phyloP scores from a whole-genome alignment of 2,113 vertebrate species.

The Steatornis caripensis region DNA sequence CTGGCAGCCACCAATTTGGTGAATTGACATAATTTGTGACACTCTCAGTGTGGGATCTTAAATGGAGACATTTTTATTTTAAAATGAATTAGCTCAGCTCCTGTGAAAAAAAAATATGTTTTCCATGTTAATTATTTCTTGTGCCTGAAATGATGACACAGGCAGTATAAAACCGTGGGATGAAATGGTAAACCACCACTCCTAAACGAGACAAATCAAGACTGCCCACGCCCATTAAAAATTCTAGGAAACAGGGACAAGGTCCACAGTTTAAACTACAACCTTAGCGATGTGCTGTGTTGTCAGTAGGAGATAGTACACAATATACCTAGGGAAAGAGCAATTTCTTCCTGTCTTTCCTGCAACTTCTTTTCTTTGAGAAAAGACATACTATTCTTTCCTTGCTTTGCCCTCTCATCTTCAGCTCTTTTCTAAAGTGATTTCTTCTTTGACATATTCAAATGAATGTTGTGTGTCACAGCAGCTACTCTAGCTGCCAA shows the following conservation, averaged over 20 bases:
- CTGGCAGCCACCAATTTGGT: slow-evolving; percentile 41
- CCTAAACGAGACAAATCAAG: background rate
- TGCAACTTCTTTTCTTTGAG: background rate
- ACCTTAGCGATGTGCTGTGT: background rate
- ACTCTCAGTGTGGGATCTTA: slow-evolving; percentile 16
- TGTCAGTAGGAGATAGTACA: background rate
- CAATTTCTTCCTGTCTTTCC: background rate
- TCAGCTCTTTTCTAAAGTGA: background rate
- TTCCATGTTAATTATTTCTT: slow-evolving; percentile 3
- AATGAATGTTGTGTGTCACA: background rate
- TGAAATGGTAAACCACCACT: slow-evolving; percentile 29
- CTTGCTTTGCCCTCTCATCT: background rate
- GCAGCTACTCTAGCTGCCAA: background rate
- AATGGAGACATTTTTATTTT: slow-evolving; percentile 28
- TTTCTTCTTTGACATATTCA: background rate
- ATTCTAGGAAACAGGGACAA: slow-evolving; percentile 3
- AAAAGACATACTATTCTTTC: background rate
- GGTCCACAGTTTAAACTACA: background rate
- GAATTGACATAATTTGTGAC: slow-evolving; percentile 52
- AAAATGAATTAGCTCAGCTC: background rate
- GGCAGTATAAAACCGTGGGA: background rate
- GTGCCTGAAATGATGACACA: background rate
- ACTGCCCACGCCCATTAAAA: background rate
- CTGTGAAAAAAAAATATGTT: background rate
- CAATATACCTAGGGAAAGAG: background rate